Evolutionary conservation across 2,797 vertebrate genomes (phyloP), one percentile per base, ranked within the genome.

Genomic region (Mallotus villosus): DNA sequence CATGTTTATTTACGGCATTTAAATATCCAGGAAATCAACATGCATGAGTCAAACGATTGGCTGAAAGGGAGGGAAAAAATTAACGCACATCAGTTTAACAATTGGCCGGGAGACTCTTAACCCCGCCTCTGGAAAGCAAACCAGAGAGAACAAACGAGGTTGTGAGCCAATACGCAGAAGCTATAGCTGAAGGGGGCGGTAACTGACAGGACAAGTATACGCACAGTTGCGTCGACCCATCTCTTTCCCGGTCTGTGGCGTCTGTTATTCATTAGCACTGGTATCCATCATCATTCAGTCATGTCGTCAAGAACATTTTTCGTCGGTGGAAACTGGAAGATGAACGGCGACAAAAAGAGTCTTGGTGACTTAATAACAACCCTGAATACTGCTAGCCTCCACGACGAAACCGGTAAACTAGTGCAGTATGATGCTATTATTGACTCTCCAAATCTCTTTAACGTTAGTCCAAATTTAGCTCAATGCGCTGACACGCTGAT

Each of bases 241-340:
- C 51, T 21, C 14, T 51, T 9, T 8, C 37, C 27, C 6, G 59
- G 63, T 61, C 78, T 66, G 29, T 59, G 7, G 37, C 29, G 64
- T 63, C 62, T 3, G 63, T 63, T 68, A 2, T 72, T 68, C 49
- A 3, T n/a, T 60, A 27, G 24, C 32, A 55, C 51, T 9, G 53
- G 25, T 6, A 8, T 6, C 64, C 12, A 11, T 24, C 60, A 58
- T 24, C 46, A 2, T 0, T 34, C 74, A 67, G 76, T 2, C 72
- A 97, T 97, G 96, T 88, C 94, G 75, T 86, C 88, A 1, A 94
- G 96, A 83, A 94, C 92, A 75, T 96, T 97, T 85, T 97, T 96
- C 88, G 95, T 97, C 0, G 95, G 95, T 25, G 96, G 95, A 1
- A 97, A 97, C 88, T 97, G 96, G 95, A 97, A 97, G 86, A 95